phyloP scores from a whole-genome alignment of 2,113 vertebrate genomes.

The Empidonax traillii region DNA sequence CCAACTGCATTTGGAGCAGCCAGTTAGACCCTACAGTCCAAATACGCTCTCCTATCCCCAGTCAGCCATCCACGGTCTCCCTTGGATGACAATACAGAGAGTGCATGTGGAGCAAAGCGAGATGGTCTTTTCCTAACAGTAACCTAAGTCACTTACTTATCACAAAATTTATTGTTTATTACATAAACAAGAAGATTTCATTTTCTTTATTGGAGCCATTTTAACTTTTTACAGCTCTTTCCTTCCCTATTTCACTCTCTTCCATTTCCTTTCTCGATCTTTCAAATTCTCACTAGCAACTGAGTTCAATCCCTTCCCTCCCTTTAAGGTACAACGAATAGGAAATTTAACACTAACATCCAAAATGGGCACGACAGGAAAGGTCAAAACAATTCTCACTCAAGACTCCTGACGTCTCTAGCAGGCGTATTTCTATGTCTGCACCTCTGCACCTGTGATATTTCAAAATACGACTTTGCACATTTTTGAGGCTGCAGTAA shows the following conservation, averaged over 20 bases:
- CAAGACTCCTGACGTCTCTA: neutral
- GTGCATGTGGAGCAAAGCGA: neutral
- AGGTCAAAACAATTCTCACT: neutral
- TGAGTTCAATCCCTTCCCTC: neutral
- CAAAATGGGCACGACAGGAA: neutral
- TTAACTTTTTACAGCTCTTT: neutral
- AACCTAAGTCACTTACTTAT: neutral
- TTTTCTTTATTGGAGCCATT: neutral
- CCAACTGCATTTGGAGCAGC: neutral
- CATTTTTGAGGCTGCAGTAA: neutral
- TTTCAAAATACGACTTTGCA: neutral
- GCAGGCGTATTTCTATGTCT: neutral
- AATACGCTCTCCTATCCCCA: neutral
- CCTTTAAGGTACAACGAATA: neutral
- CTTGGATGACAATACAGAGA: neutral
- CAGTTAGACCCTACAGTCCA: neutral
- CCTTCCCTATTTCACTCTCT: neutral
- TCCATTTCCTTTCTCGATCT: neutral
- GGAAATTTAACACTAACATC: neutral
- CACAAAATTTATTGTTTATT: neutral
- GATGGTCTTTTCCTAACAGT: neutral
- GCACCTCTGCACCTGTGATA: neutral
- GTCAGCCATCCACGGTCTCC: fast-evolving
- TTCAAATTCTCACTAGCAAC: neutral
- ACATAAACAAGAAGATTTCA: neutral